These are phyloP conservation scores for Podarcis siculus DNA, from an alignment of 2,797 vertebrate species.

Conservation along the genomic window DNA sequence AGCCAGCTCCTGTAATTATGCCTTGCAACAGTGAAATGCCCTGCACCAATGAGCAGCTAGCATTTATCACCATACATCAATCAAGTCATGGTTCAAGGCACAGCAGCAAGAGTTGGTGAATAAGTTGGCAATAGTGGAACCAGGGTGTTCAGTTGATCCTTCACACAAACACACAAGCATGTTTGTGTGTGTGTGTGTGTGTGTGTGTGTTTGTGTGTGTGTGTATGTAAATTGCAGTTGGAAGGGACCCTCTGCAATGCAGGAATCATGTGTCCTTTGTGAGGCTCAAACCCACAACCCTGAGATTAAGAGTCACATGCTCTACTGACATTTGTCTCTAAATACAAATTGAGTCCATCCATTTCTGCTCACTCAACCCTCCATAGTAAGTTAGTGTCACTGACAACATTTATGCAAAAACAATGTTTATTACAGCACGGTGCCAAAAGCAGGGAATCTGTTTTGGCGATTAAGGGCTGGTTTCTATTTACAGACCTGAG, in stretches of 20 bases:
- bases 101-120: neutral
- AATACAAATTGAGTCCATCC: neutral
- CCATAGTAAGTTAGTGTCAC: neutral
- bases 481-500: constrained; percentile 9
- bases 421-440: neutral
- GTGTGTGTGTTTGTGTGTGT: no score
- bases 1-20: no score
- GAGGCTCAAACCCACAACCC: no score
- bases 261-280: no score
- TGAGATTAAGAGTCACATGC: no score
- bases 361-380: neutral
- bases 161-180: no score
- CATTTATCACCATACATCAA: neutral
- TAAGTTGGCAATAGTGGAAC: neutral
- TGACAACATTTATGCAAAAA: neutral
- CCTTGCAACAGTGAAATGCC: no score
- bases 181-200: no score
- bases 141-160: neutral
- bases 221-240: no score
- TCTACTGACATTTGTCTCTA: no score
- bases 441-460: neutral
- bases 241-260: no score
- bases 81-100: neutral
- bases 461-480: neutral
- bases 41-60: neutral